These are phyloP conservation scores for Edolisoma coerulescens DNA, from an alignment of 2,113 vertebrate species.

Conservation along the genomic window DNA sequence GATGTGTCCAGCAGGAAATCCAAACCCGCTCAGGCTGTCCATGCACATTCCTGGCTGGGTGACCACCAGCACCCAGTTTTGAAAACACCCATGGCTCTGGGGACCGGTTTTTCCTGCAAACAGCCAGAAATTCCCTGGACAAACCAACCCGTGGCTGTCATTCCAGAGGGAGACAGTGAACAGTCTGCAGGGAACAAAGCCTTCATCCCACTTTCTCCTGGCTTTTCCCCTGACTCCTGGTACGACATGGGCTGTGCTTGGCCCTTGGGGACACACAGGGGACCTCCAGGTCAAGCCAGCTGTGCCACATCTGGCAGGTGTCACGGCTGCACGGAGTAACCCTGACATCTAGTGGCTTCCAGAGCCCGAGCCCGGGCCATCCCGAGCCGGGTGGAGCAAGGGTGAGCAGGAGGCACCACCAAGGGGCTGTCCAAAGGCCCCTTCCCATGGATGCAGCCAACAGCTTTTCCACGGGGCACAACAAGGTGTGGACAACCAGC, in stretches of 20 bases:
- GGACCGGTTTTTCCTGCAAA: background rate
- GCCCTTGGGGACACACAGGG: background rate
- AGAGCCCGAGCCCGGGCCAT: background rate
- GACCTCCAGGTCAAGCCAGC: background rate
- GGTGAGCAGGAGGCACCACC: background rate
- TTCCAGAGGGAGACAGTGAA: background rate
- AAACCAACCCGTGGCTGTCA: rapidly evolving
- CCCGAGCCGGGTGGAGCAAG: rapidly evolving
- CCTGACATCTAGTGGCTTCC: slow-evolving; percentile 54
- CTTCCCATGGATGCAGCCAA: background rate
- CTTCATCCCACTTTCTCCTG: background rate
- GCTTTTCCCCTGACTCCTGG: background rate
- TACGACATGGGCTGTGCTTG: background rate
- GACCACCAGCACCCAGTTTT: background rate
- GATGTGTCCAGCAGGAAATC: background rate
- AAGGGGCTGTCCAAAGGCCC: rapidly evolving
- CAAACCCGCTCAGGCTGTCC: background rate
- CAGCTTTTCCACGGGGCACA: background rate
- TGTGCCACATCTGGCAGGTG: background rate
- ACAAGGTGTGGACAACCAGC: rapidly evolving
- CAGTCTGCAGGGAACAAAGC: no score
- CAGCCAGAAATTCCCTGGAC: background rate
- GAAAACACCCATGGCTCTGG: no score
- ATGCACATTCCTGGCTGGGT: background rate
- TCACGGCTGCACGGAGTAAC: background rate